Base-by-base conservation (phyloP, 1,140 invertebrate genomes). In the Armadillidium nasatum region DNA sequence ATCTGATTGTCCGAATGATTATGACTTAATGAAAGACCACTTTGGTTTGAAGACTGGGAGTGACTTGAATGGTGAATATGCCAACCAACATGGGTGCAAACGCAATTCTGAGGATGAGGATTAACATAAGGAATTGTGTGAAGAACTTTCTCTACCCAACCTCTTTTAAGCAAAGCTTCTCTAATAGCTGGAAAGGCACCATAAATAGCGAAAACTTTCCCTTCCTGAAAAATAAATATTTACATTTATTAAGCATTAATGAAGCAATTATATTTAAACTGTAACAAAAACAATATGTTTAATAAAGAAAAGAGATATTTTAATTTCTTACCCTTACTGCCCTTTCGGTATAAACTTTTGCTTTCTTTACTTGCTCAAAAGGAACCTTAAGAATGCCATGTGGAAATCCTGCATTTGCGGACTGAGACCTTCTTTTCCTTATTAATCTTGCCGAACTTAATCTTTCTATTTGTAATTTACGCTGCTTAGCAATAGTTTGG, bases 91-190 rank as follows among this genome's bases (percentile, higher is more conserved):
- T 81, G 79, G 44, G 78, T 75, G 75, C 79, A 81, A 44, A 81
- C 77, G 68, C 79, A 81, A 73, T 78, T 77, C n/a, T 76, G 76
- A 21, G 79, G 79, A 46, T 81, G 79, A 11, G 79, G 79, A 67
- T 81, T 81, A 70, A 81, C 73, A 66, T 81, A 81, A 4, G 79
- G 79, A 22, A 75, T 66, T 11, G 70, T 67, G 45, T 78, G 77
- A 19, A 78, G 76, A 76, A 86, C 84, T 75, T 87, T 87, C 80
- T 88, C 87, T 22, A 88, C 84, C 87, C 87, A 88, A 0, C 87
- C 87, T 71, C 87, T 81, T 74, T 83, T 83, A 72, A 85, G 76
- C 10, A 88, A 77, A 71, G 85, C 85, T 22, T 85, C 82, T 74
- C 87, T 82, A 9, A 88, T 83, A 33, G 85, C 83, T 10, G 86